Evolutionary conservation across 2,113 vertebrate genomes (phyloP), one percentile per base, ranked within the genome.

Genomic region (Indicator indicator): DNA sequence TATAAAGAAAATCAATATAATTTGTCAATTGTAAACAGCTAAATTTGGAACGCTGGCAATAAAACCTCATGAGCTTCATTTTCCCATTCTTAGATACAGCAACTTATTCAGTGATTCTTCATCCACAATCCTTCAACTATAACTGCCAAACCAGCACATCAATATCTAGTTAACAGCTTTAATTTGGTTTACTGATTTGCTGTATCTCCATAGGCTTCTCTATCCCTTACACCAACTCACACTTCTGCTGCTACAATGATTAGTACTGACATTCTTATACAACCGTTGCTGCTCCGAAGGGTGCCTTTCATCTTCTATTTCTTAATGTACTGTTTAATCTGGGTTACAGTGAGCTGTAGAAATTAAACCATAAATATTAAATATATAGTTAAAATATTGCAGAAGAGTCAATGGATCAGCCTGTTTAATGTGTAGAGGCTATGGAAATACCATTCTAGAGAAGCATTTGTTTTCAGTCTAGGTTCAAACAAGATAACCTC

Each of bases 161-260:
- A 78, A 89, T 97, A 94, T 58, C 69, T 88, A 63, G 70, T 95
- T 85, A 94, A 78, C n/a, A 78, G 21, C 75, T 82, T 76, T 95
- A 78, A 88, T 81, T 89, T 94, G 10, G 30, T 79, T 91, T 91
- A 52, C 68, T 48, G 69, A 64, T 89, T 62, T 83, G 18, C 40
- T 75, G 12, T 40, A 32, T 62, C 63, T 88, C 59, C 64, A 12
- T 46, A 60, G 81, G 32, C 30, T 87, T 86, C 38, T 62, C 36
- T 79, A 0, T 78, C 19, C 32, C 38, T 90, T 82, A 27, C 9
- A 65, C 23, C 33, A 89, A 11, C 30, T 40, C 2, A 1, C 24
- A 74, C 74, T 90, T 26, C 52, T 95, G 46, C 28, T 74, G 46
- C 52, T 77, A 9, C n/a, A 75, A 40, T 21, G 33, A 46, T 87